These are phyloP conservation scores for Carapus acus DNA, from an alignment of 2,797 vertebrate species.

Conservation along the genomic window DNA sequence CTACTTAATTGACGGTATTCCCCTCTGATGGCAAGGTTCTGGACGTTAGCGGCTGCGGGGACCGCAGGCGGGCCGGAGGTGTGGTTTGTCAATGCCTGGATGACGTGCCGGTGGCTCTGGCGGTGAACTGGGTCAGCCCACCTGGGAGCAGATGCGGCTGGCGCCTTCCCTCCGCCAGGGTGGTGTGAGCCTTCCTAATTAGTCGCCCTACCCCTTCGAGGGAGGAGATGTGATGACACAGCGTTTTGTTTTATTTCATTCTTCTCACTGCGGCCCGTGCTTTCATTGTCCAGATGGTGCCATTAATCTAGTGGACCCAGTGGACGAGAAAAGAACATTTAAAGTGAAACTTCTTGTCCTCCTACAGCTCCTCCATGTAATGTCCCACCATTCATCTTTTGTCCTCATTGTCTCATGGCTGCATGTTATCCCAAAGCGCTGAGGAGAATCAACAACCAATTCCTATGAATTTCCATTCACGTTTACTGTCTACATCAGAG, in stretches of 20 bases:
- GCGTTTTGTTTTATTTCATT: conserved; percentile 34
- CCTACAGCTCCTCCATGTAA: background rate
- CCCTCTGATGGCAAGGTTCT: conserved; percentile 7
- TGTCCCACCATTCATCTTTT: conserved; percentile 8
- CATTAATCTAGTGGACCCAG: conserved; percentile 53
- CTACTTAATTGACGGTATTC: conserved; percentile 29
- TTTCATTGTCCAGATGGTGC: conserved; percentile 56
- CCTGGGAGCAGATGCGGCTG: conserved; percentile 59
- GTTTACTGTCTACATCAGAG: conserved; percentile 9
- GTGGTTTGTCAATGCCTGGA: conserved; percentile 23
- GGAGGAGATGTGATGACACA: conserved; percentile 57
- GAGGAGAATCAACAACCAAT: conserved; percentile 4
- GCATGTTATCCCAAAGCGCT: conserved; percentile 5
- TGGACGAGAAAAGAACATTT: conserved; percentile 52
- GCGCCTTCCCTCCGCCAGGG: conserved; percentile 57
- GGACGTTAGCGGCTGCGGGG: background rate
- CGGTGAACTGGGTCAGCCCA: conserved; percentile 63
- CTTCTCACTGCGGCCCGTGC: conserved; percentile 19
- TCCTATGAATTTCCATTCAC: background rate
- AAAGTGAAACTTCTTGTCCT: conserved; percentile 43
- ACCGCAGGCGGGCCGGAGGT: background rate
- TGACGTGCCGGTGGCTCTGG: conserved; percentile 26
- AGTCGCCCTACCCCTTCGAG: conserved; percentile 36
- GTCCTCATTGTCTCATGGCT: conserved; percentile 34
- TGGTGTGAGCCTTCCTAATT: conserved; percentile 57